Conservation (phyloP, 2,113 vertebrate genomes). For the Nannospalax galili region DNA sequence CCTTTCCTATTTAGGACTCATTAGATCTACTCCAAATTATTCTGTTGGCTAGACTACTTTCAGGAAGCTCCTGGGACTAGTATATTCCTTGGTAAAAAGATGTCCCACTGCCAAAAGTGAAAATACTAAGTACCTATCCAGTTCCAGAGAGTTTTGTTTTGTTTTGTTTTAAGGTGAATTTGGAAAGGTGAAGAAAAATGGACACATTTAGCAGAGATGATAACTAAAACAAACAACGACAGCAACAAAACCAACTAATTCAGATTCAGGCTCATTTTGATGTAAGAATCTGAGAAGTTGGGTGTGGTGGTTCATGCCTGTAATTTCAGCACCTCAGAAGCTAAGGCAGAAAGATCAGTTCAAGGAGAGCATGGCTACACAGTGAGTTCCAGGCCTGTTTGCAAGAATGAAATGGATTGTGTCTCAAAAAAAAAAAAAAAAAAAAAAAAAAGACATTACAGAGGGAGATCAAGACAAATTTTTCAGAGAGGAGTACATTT, state of each 20-base stretch:
- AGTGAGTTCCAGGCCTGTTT: not conserved
- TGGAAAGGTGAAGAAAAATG: not conserved
- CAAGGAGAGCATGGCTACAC: not conserved
- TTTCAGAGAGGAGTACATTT: no score
- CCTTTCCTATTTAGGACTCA: not conserved
- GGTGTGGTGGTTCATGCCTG: not conserved
- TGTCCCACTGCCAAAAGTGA: not conserved
- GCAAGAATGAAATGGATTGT: not conserved
- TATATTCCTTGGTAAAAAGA: not conserved
- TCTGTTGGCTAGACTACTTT: not conserved
- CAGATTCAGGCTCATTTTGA: not conserved
- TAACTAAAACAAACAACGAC: not conserved
- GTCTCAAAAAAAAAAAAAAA: no score
- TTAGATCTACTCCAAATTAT: not conserved
- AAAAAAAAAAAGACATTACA: no score
- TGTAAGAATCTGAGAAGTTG: not conserved
- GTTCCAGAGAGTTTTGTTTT: no score
- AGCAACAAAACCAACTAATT: not conserved
- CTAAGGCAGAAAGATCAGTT: not conserved
- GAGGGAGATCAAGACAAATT: no score
- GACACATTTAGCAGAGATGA: not conserved
- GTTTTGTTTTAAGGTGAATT: not conserved
- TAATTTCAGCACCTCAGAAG: not conserved
- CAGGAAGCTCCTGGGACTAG: not conserved
- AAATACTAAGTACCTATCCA: not conserved